phyloP scores from a whole-genome alignment of 2,888 invertebrate species.

The Mechanitis messenoides region DNA sequence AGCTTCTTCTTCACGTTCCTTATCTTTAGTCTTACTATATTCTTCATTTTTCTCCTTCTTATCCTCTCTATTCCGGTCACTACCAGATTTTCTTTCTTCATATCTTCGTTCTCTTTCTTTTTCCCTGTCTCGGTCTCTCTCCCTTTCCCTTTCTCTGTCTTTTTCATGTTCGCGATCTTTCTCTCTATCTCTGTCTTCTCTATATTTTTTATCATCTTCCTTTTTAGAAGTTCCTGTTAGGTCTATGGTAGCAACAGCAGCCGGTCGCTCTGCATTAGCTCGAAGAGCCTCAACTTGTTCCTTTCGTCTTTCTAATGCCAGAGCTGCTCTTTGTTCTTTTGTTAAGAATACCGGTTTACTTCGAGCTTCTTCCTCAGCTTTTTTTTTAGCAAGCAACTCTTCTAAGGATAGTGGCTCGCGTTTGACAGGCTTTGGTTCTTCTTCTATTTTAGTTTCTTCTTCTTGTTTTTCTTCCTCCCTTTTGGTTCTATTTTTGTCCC shows the following conservation, averaged over 20 bases:
- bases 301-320: conserved; percentile 92
- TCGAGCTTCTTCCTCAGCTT: conserved; percentile 94
- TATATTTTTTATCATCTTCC: conserved; percentile 61
- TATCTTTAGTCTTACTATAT: conserved; percentile 81
- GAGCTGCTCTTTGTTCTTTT: conserved; percentile 94
- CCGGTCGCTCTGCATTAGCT: conserved; percentile 76
- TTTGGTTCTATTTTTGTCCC: conserved; percentile 57
- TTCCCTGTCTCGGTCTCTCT: conserved; percentile 66
- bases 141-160: conserved; percentile 73
- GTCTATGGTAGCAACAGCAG: conserved; percentile 62
- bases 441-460: conserved; percentile 59
- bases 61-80: conserved; percentile 64
- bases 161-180: conserved; percentile 66
- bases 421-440: conserved; percentile 59
- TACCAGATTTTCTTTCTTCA: conserved; percentile 71
- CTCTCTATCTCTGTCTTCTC: conserved; percentile 74
- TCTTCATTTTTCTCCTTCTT: conserved; percentile 74
- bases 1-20: conserved; percentile 94
- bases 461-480: conserved; percentile 56
- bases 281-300: conserved; percentile 91
- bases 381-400: conserved; percentile 95
- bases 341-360: conserved; percentile 98
- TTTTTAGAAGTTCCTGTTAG: conserved; percentile 70
- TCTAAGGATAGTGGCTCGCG: conserved; percentile 95
- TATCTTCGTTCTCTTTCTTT: conserved; percentile 65